Percentiles rank a stretch among this genome's conserved stretches.
phyloP scores from a whole-genome alignment of 2,113 vertebrate genomes.

The Petaurus breviceps region DNA sequence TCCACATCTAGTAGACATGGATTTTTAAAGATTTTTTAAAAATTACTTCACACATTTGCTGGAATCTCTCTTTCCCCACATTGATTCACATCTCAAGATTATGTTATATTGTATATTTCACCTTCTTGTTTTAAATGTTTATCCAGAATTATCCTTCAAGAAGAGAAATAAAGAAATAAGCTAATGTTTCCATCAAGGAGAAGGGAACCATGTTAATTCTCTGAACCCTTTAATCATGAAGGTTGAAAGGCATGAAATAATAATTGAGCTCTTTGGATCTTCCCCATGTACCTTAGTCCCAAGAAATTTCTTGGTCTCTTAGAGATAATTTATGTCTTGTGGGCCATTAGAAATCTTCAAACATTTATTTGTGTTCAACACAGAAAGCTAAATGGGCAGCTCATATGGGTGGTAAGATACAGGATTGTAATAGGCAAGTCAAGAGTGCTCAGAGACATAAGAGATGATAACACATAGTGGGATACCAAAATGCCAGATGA shows the following conservation, averaged over 20 bases:
- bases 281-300: constrained; percentile 58
- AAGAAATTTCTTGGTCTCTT: constrained; percentile 42
- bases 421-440: not conserved
- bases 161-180: constrained; percentile 24
- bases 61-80: constrained; percentile 54
- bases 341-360: constrained; percentile 70
- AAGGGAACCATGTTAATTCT: constrained; percentile 53
- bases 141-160: constrained; percentile 65
- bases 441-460: not conserved
- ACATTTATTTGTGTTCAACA: constrained; percentile 73
- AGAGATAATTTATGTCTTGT: constrained; percentile 64
- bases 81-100: constrained; percentile 57
- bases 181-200: constrained; percentile 43
- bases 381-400: not conserved
- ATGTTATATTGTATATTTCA: not conserved
- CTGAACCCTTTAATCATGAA: constrained; percentile 39
- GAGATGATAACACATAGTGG: not conserved
- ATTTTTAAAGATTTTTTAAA: constrained; percentile 57
- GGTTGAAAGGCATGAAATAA: constrained; percentile 34
- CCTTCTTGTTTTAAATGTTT: constrained; percentile 39
- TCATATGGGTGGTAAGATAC: not conserved
- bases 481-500: not conserved
- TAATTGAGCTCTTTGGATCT: constrained; percentile 61
- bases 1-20: constrained; percentile 39
- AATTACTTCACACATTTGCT: constrained; percentile 61